A percentile compares a stretch with the other conserved stretches of the same genome.
Conservation (phyloP, 1,140 invertebrate species). For the Rhopalosiphum padi region DNA sequence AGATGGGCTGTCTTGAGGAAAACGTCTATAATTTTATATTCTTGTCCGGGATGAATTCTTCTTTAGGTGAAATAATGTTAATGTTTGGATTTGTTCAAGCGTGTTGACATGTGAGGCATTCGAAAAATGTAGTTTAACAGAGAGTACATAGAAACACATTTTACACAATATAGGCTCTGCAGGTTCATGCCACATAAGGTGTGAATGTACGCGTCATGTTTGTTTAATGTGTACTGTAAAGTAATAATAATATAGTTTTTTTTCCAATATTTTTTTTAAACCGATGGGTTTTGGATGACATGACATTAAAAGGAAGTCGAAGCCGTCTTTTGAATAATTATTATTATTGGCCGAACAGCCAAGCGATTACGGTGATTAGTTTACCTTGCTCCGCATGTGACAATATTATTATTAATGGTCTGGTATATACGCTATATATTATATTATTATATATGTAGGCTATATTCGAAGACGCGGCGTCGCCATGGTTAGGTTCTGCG, state of each 20-base stretch:
- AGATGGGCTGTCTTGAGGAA: too few species aligned
- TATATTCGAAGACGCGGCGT: background rate
- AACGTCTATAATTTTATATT: too few species aligned
- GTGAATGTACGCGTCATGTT: too few species aligned
- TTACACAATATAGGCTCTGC: too few species aligned
- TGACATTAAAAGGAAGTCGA: background rate
- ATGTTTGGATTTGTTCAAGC: too few species aligned
- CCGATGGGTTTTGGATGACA: background rate
- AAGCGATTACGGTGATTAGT: background rate
- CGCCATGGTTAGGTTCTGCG: background rate
- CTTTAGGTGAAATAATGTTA: too few species aligned
- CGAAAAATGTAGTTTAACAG: too few species aligned
- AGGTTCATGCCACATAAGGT: too few species aligned
- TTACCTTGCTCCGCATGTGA: background rate
- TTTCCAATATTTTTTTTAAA: background rate
- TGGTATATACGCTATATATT: background rate
- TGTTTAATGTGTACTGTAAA: too few species aligned
- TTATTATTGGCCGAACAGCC: background rate
- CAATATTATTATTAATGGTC: background rate
- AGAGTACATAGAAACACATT: too few species aligned
- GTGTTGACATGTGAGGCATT: too few species aligned
- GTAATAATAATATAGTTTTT: background rate
- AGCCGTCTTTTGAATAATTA: background rate
- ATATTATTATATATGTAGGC: background rate
- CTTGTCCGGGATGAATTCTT: too few species aligned